These are phyloP conservation scores for Gnathonemus longibarbis DNA, from an alignment of 2,113 vertebrate genomes.

Conservation along the genomic window DNA sequence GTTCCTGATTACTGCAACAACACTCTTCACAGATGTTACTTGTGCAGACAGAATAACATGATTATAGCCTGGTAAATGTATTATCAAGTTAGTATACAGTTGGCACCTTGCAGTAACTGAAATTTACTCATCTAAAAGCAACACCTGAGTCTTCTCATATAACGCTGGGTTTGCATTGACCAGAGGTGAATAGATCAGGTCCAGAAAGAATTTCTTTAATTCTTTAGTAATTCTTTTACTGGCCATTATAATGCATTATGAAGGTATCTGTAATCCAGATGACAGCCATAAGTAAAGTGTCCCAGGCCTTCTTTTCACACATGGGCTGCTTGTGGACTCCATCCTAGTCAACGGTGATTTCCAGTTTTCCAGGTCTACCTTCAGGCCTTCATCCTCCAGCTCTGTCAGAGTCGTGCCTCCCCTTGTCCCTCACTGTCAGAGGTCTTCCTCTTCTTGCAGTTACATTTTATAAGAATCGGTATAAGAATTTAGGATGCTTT, in stretches of 20 bases:
- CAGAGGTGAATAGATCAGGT: background rate
- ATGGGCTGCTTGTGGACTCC: background rate
- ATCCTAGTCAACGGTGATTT: background rate
- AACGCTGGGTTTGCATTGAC: background rate
- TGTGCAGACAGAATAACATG: background rate
- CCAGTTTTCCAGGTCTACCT: slow-evolving; percentile 57
- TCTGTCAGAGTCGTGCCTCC: slow-evolving; percentile 48
- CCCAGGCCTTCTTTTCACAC: background rate
- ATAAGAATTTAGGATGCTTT: background rate
- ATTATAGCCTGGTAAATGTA: background rate
- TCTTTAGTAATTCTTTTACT: background rate
- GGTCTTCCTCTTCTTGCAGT: slow-evolving; percentile 74
- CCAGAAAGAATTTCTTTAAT: background rate
- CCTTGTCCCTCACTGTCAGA: slow-evolving; percentile 64
- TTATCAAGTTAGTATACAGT: background rate
- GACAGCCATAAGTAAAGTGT: background rate
- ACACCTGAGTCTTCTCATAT: background rate
- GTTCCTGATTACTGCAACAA: slow-evolving; percentile 8
- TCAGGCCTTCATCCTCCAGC: slow-evolving; percentile 53
- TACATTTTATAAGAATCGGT: slow-evolving; percentile 25
- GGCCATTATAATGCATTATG: background rate
- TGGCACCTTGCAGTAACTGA: background rate
- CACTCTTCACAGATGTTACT: background rate
- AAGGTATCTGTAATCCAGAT: background rate
- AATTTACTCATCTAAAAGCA: background rate